Base-by-base conservation (phyloP, 2,797 vertebrate species). In the Lophius americanus region DNA sequence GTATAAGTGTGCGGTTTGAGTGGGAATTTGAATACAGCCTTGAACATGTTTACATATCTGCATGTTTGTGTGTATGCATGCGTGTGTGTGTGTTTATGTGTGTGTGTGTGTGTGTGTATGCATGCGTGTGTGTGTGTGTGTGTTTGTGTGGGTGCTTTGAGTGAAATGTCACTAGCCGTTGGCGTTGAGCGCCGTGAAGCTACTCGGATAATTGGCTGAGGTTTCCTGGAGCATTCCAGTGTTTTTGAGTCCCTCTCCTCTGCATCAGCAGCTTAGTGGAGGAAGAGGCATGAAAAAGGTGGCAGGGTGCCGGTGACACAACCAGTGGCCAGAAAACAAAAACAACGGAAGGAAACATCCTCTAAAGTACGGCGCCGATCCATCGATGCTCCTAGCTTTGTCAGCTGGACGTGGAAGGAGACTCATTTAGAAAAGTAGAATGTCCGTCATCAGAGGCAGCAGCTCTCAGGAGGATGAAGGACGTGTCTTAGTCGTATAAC, bases 171-270 rank as follows among this genome's bases (percentile, higher is more conserved):
- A 71, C 33, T 63, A 10, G 60, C 54, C 70, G 50, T 55, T 70
- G 66, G 60, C 64, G 48, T 5, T 50, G 70, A 78, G 60, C 65
- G 9, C 44, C 0, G 7, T 53, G 72, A 63, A 68, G 68, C 47
- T 58, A 66, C 78, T 83, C 81, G 79, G 76, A n/a, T 95, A 95
- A 90, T 92, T 92, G 94, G 89, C 81, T 76, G 73, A 66, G 78
- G 70, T 81, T 69, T 89, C 68, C n/a, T 6, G 54, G 60, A 72
- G 70, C 75, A 63, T 57, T 85, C 59, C 87, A 89, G 91, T 87
- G 8, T 69, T 66, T 64, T 65, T 39, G 37, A 47, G 13, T 53
- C 60, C 60, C 36, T 75, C 38, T 62, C 61, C 8, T 56, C 48
- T 48, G 23, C 50, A 35, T 2, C 35, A 60, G 76, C 60, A n/a